Evolutionary conservation across 2,888 invertebrate species (phyloP).

Genomic region (Slavum lentiscoides): DNA sequence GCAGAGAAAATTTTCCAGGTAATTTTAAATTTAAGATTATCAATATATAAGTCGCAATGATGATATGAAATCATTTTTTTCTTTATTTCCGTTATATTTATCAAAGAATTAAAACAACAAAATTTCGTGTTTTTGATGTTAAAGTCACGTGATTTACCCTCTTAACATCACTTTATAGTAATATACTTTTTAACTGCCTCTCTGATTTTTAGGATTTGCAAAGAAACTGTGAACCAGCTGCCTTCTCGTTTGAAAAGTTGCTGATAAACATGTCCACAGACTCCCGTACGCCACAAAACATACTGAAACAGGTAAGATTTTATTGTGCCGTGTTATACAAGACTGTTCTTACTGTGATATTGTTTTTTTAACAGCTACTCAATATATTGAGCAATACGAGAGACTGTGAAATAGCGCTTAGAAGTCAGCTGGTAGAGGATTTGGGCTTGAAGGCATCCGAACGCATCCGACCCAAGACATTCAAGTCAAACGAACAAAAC

Average conservation of each 20-base stretch:
- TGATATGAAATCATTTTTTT: too few species aligned
- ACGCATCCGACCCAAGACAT: constrained; percentile 65
- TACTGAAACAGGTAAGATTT: constrained; percentile 65
- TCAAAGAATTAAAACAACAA: too few species aligned
- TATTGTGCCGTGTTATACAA: not conserved
- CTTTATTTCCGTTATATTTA: too few species aligned
- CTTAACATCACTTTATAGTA: too few species aligned
- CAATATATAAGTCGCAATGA: not conserved
- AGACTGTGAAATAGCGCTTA: constrained; percentile 68
- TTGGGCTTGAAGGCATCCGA: constrained; percentile 70
- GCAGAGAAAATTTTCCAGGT: constrained; percentile 76
- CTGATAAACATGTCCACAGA: constrained; percentile 76
- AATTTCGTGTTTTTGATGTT: too few species aligned
- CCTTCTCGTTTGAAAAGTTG: constrained; percentile 84
- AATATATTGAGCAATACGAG: constrained; percentile 67
- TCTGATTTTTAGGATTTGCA: constrained; percentile 69
- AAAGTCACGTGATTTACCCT: too few species aligned
- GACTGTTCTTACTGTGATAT: not conserved
- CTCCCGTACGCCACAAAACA: constrained; percentile 66
- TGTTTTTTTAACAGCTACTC: constrained; percentile 61
- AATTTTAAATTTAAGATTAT: constrained; percentile 56
- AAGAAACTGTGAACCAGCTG: constrained; percentile 84
- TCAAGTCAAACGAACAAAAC: constrained; percentile 63
- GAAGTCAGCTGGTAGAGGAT: constrained; percentile 66
- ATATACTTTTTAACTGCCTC: too few species aligned